Evolutionary conservation across 2,113 vertebrate genomes (phyloP).

Genomic region (Anthoscopus minutus): DNA sequence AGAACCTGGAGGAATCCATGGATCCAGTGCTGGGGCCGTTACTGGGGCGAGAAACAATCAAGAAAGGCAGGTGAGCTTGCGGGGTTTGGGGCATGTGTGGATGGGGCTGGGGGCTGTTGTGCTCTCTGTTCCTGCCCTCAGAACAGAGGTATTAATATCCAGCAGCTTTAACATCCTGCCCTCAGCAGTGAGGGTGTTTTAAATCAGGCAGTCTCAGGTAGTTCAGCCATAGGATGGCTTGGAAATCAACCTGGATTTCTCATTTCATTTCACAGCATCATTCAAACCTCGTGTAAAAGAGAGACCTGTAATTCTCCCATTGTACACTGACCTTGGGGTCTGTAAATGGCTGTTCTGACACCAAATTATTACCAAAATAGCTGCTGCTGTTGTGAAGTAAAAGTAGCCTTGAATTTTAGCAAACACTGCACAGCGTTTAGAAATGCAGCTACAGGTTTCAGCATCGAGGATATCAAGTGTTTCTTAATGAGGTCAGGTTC

Average conservation of each 20-base stretch:
- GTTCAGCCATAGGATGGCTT: neutral
- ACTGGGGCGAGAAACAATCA: conserved; percentile 89
- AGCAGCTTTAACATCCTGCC: neutral
- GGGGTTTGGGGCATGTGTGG: neutral
- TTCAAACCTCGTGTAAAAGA: neutral
- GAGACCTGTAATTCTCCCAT: neutral
- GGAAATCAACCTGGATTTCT: neutral
- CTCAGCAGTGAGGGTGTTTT: neutral
- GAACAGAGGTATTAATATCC: fast-evolving
- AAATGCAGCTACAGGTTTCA: neutral
- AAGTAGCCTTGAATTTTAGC: neutral
- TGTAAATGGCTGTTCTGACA: neutral
- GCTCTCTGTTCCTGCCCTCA: neutral
- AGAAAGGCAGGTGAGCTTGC: conserved; percentile 86
- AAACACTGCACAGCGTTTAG: neutral
- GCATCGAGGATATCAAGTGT: neutral
- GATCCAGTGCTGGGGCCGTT: conserved; percentile 91
- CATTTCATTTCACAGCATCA: neutral
- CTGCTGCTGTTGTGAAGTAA: neutral
- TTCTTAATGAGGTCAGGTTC: neutral
- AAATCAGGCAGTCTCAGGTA: neutral
- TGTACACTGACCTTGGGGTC: neutral
- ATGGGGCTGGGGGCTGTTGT: neutral
- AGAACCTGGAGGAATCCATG: conserved; percentile 87
- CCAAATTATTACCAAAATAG: neutral